Base-by-base conservation (phyloP, 2,797 vertebrate species). In the Gouania willdenowi region DNA sequence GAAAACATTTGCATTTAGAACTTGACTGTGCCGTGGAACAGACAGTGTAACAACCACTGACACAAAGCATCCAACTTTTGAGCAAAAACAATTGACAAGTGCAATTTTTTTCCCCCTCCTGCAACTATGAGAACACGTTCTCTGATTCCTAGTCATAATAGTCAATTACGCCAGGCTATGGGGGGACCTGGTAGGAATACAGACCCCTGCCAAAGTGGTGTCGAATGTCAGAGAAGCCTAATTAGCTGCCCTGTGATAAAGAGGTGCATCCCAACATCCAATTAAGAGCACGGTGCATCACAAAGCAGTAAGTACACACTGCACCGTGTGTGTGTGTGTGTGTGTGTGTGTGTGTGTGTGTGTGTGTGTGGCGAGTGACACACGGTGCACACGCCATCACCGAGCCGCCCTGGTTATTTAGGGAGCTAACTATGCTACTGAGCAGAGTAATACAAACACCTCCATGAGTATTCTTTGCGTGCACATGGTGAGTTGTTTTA, bases 241-340 rank as follows among this genome's bases (percentile, higher is more conserved):
- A 85, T 85, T 86, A 85, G 75, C 74, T 58, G 52, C 62, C 64
- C 69, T 66, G 67, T 63, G 56, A 79, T 77, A 77, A 83, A 84
- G 76, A 69, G 77, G 53, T 66, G 71, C 68, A 75, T 77, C 84
- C 75, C 81, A 83, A 79, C 72, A 76, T 76, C 75, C 76, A 85
- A 85, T 88, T 88, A 87, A 55, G 58, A 51, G 23, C n/a, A 79
- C 66, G 57, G 62, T 49, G 58, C 25, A 27, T 73, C 59, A 57
- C 62, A 42, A 57, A 38, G 50, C 56, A 54, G 55, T 43, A 44
- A 67, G 77, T 45, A 52, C 58, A 52, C 58, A 29, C 66, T 68
- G 40, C 16, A 34, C 54, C 2, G 49, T 23, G 47, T 56, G 57
- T 26, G 22, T n/a, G n/a, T n/a, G n/a, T n/a, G n/a, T n/a, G n/a